phyloP scores from a whole-genome alignment of 2,888 invertebrate species.

The Metallyticus violacea region DNA sequence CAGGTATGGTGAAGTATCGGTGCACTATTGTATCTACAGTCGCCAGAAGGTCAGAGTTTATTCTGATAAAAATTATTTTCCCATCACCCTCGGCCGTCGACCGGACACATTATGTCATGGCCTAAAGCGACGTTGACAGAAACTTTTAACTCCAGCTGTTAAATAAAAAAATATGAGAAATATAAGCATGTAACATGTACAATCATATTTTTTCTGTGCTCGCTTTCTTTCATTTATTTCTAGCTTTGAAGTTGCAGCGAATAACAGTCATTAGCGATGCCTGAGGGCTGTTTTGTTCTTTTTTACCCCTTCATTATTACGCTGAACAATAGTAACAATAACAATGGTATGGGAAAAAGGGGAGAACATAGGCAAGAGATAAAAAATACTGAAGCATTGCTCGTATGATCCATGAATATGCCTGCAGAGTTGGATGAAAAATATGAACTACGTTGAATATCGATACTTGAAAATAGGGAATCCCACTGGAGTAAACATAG shows the following conservation, averaged over 20 bases:
- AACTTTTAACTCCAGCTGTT: neutral
- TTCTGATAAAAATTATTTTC: neutral
- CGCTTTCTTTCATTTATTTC: neutral
- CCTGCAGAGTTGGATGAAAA: neutral
- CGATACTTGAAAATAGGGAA: neutral
- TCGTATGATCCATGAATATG: neutral
- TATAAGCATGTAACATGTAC: neutral
- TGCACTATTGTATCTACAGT: neutral
- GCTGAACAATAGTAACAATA: neutral
- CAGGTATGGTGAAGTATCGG: too few relatives aligned
- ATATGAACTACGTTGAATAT: neutral
- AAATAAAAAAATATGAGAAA: neutral
- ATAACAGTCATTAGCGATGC: neutral
- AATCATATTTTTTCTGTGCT: neutral
- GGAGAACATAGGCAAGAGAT: neutral
- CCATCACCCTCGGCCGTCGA: neutral
- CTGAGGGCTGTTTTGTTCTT: neutral
- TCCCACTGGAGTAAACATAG: neutral
- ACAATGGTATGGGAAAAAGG: neutral
- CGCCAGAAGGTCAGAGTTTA: neutral
- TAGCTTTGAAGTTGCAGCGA: neutral
- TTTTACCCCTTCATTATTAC: neutral
- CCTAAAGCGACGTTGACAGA: neutral
- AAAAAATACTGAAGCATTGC: neutral
- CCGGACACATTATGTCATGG: neutral